Conservation (phyloP, 1,140 invertebrate genomes). For the Macrostomum lignano region DNA sequence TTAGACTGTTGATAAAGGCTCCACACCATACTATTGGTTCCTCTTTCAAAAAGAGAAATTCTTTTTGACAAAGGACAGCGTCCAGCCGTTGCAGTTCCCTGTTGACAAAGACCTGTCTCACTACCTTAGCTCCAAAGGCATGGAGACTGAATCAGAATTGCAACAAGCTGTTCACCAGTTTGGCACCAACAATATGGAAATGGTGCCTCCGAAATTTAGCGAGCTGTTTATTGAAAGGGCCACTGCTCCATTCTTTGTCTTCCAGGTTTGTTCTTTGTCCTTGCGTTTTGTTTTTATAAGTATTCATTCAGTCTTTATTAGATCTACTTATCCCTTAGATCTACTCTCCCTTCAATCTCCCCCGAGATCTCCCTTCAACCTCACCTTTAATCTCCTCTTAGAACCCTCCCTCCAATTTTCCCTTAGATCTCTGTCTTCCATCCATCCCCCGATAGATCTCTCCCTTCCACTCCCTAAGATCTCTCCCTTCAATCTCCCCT, state of each 20-base stretch:
- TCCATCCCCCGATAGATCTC: too few relatives aligned
- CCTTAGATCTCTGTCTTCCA: too few relatives aligned
- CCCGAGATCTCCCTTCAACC: too few relatives aligned
- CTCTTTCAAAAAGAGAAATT: slow-evolving; percentile 90
- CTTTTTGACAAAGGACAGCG: slow-evolving; percentile 42
- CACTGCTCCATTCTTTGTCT: slow-evolving; percentile 90
- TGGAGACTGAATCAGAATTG: slow-evolving; percentile 47
- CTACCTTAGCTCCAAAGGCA: slow-evolving; percentile 60
- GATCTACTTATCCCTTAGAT: too few relatives aligned
- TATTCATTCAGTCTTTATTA: too few relatives aligned
- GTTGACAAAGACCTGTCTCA: slow-evolving; percentile 38
- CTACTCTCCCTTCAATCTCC: too few relatives aligned
- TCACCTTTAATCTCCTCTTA: too few relatives aligned
- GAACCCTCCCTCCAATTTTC: too few relatives aligned
- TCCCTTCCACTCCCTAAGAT: too few relatives aligned
- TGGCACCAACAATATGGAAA: slow-evolving; percentile 60
- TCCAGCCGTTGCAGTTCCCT: slow-evolving; percentile 52
- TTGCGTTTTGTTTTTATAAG: too few relatives aligned
- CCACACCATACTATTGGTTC: slow-evolving; percentile 40
- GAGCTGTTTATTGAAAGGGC: slow-evolving; percentile 86
- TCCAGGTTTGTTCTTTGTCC: too few relatives aligned
- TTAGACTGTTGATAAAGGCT: neutral
- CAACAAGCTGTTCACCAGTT: slow-evolving; percentile 43
- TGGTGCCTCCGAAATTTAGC: slow-evolving; percentile 75
- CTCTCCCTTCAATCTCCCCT: too few relatives aligned